Evolutionary conservation across 2,113 vertebrate species (phyloP).

Genomic region (Solea senegalensis): DNA sequence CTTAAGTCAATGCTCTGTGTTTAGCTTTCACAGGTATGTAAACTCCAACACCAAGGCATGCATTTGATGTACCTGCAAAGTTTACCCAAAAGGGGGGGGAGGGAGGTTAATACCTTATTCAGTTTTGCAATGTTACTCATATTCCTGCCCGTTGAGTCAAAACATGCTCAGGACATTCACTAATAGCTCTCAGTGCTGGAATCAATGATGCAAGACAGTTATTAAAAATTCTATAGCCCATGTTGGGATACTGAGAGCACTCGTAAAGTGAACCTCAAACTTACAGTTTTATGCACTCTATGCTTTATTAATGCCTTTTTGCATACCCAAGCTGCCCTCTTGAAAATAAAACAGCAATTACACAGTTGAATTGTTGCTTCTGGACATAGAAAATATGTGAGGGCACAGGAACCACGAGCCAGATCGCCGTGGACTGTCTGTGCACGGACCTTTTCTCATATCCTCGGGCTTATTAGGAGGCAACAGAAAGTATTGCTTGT

Average conservation of each 20-base stretch:
- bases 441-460: constrained; percentile 50
- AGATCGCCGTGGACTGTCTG: constrained; percentile 40
- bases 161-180: constrained; percentile 33
- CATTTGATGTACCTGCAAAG: constrained; percentile 74
- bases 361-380: constrained; percentile 50
- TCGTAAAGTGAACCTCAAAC: constrained; percentile 38
- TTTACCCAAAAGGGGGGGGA: constrained; percentile 65
- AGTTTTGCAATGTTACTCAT: constrained; percentile 59
- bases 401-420: constrained; percentile 3
- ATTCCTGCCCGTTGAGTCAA: constrained; percentile 39
- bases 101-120: constrained; percentile 76
- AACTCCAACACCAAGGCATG: constrained; percentile 70
- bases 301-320: constrained; percentile 43
- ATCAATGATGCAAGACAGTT: constrained; percentile 25
- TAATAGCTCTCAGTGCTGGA: constrained; percentile 33
- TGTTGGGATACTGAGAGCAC: constrained; percentile 19
- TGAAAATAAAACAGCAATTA: constrained; percentile 63
- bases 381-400: constrained; percentile 31
- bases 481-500: constrained; percentile 52
- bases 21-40: constrained; percentile 75
- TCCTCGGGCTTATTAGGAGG: constrained; percentile 51
- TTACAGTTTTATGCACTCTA: constrained; percentile 46
- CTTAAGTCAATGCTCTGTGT: constrained; percentile 79
- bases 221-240: constrained; percentile 32
- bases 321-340: constrained; percentile 24